phyloP scores from a whole-genome alignment of 2,113 vertebrate genomes.

The Perca fluviatilis region DNA sequence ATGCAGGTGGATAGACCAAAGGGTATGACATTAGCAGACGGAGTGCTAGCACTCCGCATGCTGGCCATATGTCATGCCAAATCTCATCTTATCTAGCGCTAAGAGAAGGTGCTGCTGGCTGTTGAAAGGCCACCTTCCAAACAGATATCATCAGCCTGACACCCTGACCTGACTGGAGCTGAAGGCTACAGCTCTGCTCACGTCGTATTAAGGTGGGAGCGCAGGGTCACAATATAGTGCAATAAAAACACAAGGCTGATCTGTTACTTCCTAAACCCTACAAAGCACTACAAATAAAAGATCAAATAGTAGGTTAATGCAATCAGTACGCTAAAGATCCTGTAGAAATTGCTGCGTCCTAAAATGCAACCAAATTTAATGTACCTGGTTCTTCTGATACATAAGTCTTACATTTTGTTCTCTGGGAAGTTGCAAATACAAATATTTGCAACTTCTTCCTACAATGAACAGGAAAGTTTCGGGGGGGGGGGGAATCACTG shows the following conservation, averaged over 20 bases:
- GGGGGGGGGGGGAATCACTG: background rate
- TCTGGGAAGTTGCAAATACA: no score
- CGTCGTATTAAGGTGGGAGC: slow-evolving; percentile 32
- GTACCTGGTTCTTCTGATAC: background rate
- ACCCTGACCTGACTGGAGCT: slow-evolving; percentile 45
- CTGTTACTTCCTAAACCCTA: slow-evolving; percentile 3
- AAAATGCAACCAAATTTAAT: background rate
- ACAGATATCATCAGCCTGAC: slow-evolving; percentile 54
- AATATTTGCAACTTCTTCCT: background rate
- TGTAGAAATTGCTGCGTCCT: background rate
- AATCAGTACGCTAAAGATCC: background rate
- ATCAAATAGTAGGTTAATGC: background rate
- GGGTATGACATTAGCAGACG: slow-evolving; percentile 69
- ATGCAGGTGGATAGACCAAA: slow-evolving; percentile 58
- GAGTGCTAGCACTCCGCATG: slow-evolving; percentile 46
- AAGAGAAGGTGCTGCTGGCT: slow-evolving; percentile 53
- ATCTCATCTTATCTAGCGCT: slow-evolving; percentile 48
- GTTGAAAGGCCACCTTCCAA: slow-evolving; percentile 62
- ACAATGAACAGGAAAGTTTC: no score
- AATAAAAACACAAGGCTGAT: slow-evolving; percentile 32
- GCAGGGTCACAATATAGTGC: slow-evolving; percentile 6
- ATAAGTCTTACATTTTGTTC: background rate
- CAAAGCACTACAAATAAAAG: background rate
- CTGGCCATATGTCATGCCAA: slow-evolving; percentile 70
- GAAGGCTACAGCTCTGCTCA: slow-evolving; percentile 30